Conservation (phyloP, 1,140 invertebrate genomes). For the Mizuhopecten yessoensis region DNA sequence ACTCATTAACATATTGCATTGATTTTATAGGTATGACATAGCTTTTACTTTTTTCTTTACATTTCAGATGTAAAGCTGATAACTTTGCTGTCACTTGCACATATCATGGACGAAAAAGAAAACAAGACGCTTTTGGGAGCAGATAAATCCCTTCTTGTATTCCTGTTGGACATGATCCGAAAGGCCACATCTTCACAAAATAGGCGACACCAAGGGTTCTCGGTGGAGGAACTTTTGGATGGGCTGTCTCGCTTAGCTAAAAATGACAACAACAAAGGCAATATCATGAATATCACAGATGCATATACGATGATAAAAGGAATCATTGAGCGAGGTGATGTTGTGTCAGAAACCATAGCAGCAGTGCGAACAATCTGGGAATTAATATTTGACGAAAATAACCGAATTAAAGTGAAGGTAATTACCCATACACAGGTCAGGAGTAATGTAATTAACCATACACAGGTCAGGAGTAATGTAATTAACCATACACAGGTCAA, state of each 20-base stretch:
- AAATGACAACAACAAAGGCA: conserved; percentile 69
- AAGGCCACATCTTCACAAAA: conserved; percentile 55
- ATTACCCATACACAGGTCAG: too few species aligned
- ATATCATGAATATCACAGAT: conserved; percentile 61
- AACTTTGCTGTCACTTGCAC: conserved; percentile 63
- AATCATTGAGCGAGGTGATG: conserved; percentile 49
- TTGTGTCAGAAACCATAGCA: conserved; percentile 56
- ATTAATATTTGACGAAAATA: conserved; percentile 54
- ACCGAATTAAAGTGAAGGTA: conserved; percentile 52
- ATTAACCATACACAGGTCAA: too few species aligned
- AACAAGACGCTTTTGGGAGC: conserved; percentile 57
- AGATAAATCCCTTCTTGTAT: conserved; percentile 61
- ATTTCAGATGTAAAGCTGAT: conserved; percentile 65
- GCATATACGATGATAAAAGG: conserved; percentile 48
- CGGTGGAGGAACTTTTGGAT: conserved; percentile 64
- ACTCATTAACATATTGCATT: too few species aligned
- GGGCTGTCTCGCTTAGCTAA: conserved; percentile 65
- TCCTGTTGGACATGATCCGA: conserved; percentile 59
- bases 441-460: too few species aligned
- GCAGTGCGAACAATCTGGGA: conserved; percentile 56
- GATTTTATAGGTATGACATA: too few species aligned
- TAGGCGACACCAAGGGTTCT: conserved; percentile 60
- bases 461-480: too few species aligned
- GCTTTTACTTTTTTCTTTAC: too few species aligned
- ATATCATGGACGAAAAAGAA: conserved; percentile 70